Conservation (phyloP, 2,888 invertebrate species). For the Allophyes oxyacanthae region DNA sequence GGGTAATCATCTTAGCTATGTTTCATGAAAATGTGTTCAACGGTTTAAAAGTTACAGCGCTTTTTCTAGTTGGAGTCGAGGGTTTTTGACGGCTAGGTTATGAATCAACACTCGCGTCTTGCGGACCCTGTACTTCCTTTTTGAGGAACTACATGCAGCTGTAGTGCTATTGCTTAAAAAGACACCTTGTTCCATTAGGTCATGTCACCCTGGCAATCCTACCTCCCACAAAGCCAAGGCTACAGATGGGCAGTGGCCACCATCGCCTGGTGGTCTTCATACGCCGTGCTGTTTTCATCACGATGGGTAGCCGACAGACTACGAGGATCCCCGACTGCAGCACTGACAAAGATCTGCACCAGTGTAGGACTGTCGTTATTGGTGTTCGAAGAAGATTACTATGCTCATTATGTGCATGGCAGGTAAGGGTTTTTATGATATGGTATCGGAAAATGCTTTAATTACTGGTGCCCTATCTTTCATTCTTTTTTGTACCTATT, state of each 20-base stretch:
- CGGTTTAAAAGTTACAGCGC: no score
- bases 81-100: no score
- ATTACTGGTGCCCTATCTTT: no score
- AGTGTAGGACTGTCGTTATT: conserved; percentile 75
- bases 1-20: no score
- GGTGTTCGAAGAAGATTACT: conserved; percentile 80
- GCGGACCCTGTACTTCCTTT: no score
- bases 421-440: conserved; percentile 64
- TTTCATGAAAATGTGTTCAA: no score
- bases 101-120: no score
- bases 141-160: no score
- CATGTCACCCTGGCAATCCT: conserved; percentile 64
- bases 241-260: conserved; percentile 75
- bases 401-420: conserved; percentile 84
- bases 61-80: no score
- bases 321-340: conserved; percentile 54
- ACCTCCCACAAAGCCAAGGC: conserved; percentile 68
- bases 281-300: conserved; percentile 58
- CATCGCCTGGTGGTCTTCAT: conserved; percentile 76
- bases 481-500: no score
- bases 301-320: conserved; percentile 64
- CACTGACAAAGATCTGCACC: conserved; percentile 68
- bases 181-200: conserved; percentile 60
- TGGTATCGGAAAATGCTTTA: no score
- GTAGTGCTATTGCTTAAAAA: no score